These are phyloP conservation scores for Haplotaxodon microlepis DNA, from an alignment of 2,113 vertebrate species.

Conservation along the genomic window DNA sequence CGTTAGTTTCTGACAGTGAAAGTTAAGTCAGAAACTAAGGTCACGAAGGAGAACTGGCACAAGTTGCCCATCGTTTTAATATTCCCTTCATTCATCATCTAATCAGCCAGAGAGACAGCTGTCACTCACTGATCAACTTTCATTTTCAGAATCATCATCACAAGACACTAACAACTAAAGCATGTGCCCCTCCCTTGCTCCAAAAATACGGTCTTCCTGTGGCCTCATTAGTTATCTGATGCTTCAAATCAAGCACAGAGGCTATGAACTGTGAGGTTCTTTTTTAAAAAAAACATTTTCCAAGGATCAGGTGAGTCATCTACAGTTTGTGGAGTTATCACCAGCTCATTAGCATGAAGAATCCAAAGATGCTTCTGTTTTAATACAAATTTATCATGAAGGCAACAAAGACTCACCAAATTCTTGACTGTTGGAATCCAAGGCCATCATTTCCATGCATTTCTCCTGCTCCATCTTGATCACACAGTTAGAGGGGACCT, in stretches of 20 bases:
- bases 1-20: not conserved
- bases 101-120: not conserved
- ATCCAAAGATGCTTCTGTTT: not conserved
- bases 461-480: constrained; percentile 64
- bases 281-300: accelerated
- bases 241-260: not conserved
- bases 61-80: not conserved
- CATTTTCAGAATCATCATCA: not conserved
- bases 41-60: not conserved
- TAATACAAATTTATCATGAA: not conserved
- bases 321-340: not conserved
- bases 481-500: constrained; percentile 53
- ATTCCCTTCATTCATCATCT: not conserved
- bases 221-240: not conserved
- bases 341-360: not conserved
- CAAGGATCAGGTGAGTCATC: not conserved
- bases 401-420: constrained; percentile 17
- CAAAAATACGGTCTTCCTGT: not conserved
- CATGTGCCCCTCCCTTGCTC: not conserved
- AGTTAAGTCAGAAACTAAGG: not conserved
- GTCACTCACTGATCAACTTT: constrained; percentile 8
- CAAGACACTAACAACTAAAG: not conserved
- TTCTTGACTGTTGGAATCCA: constrained; percentile 5
- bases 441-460: constrained; percentile 56
- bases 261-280: not conserved